Evolutionary conservation across 2,888 invertebrate species (phyloP).

Genomic region (Hymenopus coronatus): DNA sequence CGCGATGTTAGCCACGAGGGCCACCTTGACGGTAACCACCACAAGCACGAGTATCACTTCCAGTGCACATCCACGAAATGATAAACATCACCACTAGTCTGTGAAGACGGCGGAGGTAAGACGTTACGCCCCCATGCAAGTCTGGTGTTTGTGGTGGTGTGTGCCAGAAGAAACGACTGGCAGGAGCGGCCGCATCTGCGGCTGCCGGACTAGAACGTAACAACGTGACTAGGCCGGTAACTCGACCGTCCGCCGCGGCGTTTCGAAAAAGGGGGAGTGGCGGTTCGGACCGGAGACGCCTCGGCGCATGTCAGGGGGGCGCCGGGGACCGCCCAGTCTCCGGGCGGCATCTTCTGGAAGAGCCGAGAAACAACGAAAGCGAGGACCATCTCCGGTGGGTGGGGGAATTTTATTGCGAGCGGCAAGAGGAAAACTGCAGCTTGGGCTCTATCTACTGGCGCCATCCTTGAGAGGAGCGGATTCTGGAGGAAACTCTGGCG

Average conservation of each 20-base stretch:
- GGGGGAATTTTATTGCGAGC: neutral
- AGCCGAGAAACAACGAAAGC: slow-evolving; percentile 21
- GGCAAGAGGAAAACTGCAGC: neutral
- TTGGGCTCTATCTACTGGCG: slow-evolving; percentile 18
- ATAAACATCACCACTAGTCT: neutral
- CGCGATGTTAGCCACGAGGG: too few relatives aligned
- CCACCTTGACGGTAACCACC: neutral
- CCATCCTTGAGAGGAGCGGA: slow-evolving; percentile 18
- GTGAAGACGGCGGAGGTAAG: neutral
- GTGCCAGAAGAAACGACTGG: neutral
- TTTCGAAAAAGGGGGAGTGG: neutral
- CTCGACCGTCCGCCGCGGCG: neutral
- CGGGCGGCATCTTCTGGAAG: slow-evolving; percentile 32
- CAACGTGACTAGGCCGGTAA: neutral
- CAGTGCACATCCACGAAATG: neutral
- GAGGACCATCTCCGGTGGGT: neutral
- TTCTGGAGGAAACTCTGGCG: slow-evolving; percentile 1
- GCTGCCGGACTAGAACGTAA: neutral
- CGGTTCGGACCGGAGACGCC: slow-evolving; percentile 8
- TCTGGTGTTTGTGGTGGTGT: neutral
- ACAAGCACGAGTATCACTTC: neutral
- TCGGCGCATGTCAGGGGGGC: slow-evolving; percentile 17
- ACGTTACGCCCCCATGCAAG: neutral
- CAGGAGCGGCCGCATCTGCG: neutral
- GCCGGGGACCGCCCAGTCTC: slow-evolving; percentile 20